Base-by-base conservation (phyloP, 2,113 vertebrate genomes). In the Mirounga angustirostris region DNA sequence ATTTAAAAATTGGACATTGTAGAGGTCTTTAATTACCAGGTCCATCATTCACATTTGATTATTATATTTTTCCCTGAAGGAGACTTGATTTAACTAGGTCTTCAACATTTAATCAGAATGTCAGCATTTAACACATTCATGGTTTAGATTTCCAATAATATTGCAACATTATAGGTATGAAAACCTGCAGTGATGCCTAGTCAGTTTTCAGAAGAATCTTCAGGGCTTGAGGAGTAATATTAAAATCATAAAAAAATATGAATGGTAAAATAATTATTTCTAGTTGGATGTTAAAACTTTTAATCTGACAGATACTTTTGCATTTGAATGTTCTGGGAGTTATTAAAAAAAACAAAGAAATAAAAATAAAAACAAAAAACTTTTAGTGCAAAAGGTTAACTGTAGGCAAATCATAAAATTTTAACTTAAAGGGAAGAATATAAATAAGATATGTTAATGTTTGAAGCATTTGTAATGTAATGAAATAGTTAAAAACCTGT, bases 11-110 rank as follows among this genome's bases (percentile, higher is more conserved):
- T 94, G 71, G 43, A 87, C 43, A 50, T 7, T 93, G 16, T 85
- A 50, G 90, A 98, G 22, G 2, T 30, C 52, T 97, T 96, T 97
- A 97, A 96, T 93, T 93, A 96, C 7, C 14, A 89, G 9, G 1
- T 24, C 71, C 12, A 86, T 94, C 18, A 82, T 89, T 97, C 18
- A 7, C 15, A 63, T 88, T 97, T 94, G 71, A 89, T 96, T 97
- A 65, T 92, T 82, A 28, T 43, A 46, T 10, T 89, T 98, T 95
- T 80, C 43, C 78, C 58, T 65, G 40, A 40, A 14, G 18, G 4
- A 94, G 24, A 46, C 18, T 26, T 92, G 43, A 93, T 83, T 95
- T 50, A 88, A 69, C 36, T 73, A 88, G 4, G 0, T 18, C 0
- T 96, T 92, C 67, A 52, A 59, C 0, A 96, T 78, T 97, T 96